Conservation (phyloP, 1,140 invertebrate genomes). For the Rhysida immarginata region DNA sequence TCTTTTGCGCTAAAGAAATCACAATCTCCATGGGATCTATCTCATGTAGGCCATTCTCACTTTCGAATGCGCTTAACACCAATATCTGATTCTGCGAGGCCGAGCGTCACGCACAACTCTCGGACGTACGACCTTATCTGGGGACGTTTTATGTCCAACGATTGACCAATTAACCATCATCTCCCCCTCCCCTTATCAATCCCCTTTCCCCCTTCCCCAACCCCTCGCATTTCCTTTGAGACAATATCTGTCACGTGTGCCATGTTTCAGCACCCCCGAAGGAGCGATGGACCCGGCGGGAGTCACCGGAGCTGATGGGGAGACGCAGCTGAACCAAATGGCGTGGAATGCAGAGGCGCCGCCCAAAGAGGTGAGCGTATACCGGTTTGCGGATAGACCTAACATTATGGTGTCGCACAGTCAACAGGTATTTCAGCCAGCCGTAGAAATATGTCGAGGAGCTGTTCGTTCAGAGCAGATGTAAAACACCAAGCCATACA, state of each 20-base stretch:
- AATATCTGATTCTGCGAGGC: no score
- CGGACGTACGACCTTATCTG: no score
- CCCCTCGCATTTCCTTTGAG: no score
- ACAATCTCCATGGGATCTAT: no score
- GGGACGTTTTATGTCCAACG: no score
- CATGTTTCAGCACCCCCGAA: slow-evolving; percentile 4
- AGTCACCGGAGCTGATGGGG: background rate
- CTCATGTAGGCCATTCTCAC: no score
- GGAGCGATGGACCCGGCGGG: background rate
- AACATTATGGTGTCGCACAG: slow-evolving; percentile 6
- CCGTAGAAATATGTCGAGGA: slow-evolving; percentile 1
- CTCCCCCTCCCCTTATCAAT: no score
- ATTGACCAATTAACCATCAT: no score
- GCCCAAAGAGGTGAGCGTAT: slow-evolving; percentile 7
- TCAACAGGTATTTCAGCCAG: slow-evolving; percentile 5
- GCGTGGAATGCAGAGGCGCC: slow-evolving; percentile 2
- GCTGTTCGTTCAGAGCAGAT: background rate
- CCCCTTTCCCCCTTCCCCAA: no score
- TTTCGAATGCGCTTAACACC: no score
- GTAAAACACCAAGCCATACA: background rate
- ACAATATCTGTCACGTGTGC: background rate
- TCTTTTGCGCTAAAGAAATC: no score
- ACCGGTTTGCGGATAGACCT: background rate
- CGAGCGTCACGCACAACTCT: no score
- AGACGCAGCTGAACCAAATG: slow-evolving; percentile 4